phyloP scores from a whole-genome alignment of 2,888 invertebrate species.

The Phlogophora meticulosa region DNA sequence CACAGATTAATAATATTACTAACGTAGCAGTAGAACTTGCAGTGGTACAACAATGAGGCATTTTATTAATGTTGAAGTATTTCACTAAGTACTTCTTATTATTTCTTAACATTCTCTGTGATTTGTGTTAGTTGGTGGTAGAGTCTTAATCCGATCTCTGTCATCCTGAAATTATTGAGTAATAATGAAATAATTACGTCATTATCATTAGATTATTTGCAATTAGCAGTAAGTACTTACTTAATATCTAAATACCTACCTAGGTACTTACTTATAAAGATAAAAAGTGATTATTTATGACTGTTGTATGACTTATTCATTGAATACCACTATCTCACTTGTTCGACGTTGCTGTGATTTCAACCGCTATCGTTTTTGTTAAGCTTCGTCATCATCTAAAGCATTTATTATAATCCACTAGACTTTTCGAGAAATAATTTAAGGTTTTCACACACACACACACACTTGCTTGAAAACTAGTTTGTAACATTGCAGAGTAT shows the following conservation, averaged over 20 bases:
- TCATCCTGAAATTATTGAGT: background rate
- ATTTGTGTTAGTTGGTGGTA: slow-evolving; percentile 5
- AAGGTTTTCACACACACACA: background rate
- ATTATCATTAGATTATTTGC: slow-evolving; percentile 27
- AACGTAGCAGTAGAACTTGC: no score
- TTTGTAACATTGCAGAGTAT: no score
- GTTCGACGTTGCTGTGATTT: slow-evolving; percentile 46
- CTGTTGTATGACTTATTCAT: slow-evolving; percentile 36
- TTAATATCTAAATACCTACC: slow-evolving; percentile 5
- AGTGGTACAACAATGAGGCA: no score
- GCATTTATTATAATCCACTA: background rate
- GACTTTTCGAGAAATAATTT: slow-evolving; percentile 28
- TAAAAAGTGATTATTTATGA: slow-evolving; percentile 24
- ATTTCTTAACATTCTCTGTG: background rate
- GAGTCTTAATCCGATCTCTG: slow-evolving; percentile 4
- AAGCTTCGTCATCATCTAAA: slow-evolving; percentile 6
- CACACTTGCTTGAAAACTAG: background rate
- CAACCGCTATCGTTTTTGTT: slow-evolving; percentile 16
- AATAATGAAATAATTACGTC: background rate
- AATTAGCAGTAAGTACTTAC: slow-evolving; percentile 19
- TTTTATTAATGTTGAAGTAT: no score
- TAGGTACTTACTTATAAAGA: slow-evolving; percentile 25
- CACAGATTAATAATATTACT: no score
- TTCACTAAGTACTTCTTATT: no score
- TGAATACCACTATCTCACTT: slow-evolving; percentile 26